Base-by-base conservation (phyloP, 2,797 vertebrate species). In the Pseudomugil tenellus region DNA sequence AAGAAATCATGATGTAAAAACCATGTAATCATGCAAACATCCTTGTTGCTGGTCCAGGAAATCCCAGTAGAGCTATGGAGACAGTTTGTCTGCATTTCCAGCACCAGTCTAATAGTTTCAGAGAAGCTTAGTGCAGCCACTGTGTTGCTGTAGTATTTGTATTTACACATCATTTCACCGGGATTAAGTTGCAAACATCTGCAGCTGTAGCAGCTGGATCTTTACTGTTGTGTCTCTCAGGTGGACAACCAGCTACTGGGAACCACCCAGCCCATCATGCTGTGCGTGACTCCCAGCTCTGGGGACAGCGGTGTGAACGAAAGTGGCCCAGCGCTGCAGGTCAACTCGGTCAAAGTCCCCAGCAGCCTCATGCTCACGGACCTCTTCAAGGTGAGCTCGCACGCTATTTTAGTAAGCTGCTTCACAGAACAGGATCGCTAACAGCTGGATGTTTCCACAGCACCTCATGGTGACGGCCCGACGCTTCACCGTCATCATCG, bases 191-290 rank as follows among this genome's bases (percentile, higher is more conserved):
- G 8, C 35, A 37, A 37, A 37, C 35, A 37, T 37, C 35, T 37
- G 13, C 34, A 16, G 13, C 37, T 39, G 37, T 39, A 39, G 16
- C 13, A 3, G 8, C 19, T 21, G 19, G 19, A 14, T 28, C 12
- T 58, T 25, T 67, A 8, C 6, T 79, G 6, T 61, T 56, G 0
- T 72, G 16, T 32, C 53, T 21, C 0, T 39, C 69, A 99, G 98
- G 96, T 98, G 77, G 98, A 99, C 88, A 99, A 99, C 87, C 97
- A 99, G 83, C 95, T 99, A 23, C 93, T 99, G 43, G 97, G 97
- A 1, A 96, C 95, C 81, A 99, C 97, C 0, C 95, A 94, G 70
- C 96, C 97, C 1, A 95, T 98, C 57, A 93, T 98, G 94, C 92
- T 99, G 16, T 99, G 95, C 5, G 92, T 98, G 81, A 97, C 96